phyloP scores from a whole-genome alignment of 1,140 invertebrate genomes.

The Procambarus clarkii region DNA sequence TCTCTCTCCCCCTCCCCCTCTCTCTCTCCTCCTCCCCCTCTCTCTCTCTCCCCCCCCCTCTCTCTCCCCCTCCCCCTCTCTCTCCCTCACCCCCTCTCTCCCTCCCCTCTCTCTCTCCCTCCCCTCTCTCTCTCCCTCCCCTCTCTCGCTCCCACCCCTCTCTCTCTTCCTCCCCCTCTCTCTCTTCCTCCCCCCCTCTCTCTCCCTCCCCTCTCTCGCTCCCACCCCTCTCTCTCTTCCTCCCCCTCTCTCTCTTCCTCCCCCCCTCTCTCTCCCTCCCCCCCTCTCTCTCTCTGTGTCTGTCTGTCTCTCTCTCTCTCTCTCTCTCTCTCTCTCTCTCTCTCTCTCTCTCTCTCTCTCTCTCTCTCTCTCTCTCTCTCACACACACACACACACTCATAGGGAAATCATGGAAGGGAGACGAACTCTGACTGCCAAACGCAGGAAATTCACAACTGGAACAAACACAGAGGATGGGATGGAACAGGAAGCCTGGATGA shows the following conservation, averaged over 20 bases:
- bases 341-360: neutral
- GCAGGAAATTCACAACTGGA: too few relatives aligned
- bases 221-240: neutral
- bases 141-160: too few relatives aligned
- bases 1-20: too few relatives aligned
- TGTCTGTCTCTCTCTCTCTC: constrained; percentile 12
- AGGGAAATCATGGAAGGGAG: too few relatives aligned
- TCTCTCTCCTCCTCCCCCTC: neutral
- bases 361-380: neutral
- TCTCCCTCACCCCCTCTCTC: neutral
- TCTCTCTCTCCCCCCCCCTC: constrained; percentile 2
- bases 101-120: too few relatives aligned
- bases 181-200: neutral
- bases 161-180: neutral
- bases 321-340: neutral
- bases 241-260: neutral
- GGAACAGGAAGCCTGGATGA: too few relatives aligned
- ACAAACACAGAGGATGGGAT: too few relatives aligned
- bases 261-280: constrained; percentile 11
- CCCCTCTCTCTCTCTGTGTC: neutral
- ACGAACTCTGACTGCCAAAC: too few relatives aligned
- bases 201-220: too few relatives aligned
- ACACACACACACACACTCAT: too few relatives aligned
- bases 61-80: too few relatives aligned
- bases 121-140: neutral